Base-by-base conservation (phyloP, 30 jellyfish, hydroid and myxozoan species). In the Cassiopea andromeda region DNA sequence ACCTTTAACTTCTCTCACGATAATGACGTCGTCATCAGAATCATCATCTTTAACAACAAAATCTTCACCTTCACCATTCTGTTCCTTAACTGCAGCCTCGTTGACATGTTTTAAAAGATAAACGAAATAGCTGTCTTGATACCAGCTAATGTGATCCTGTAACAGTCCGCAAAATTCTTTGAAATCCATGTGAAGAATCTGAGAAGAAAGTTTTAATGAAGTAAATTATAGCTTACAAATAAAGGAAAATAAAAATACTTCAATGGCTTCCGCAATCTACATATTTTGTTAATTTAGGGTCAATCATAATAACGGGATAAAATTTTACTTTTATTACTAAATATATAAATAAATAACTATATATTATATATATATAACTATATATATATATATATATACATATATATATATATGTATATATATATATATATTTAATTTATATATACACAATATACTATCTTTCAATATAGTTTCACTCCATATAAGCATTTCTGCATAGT, bases 161-260 rank as follows among this genome's bases (percentile, higher is more conserved):
- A 86, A 76, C 61, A 86, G 84, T 8, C 93, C 93, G 47, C 88
- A 73, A 47, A 86, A 86, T 69, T 86, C 93, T 76, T 78, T 86
- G 69, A 86, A 75, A 44, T 86, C 93, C 93, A 86, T 86, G 75
- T 86, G 93, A 59, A 86, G 93, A 60, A 86, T 86, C 93, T 85
- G 77, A 19, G 16, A 67, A 15, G 49, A 68, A 82, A 46, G 9
- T 7, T 4, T 13, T 13, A 61, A 61, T 61, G 27, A 17, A 61
- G 14, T 61, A 50, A 50, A 50, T 5, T 13, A 69, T 69, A 6
- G 6, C 57, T 38, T 50, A 10, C 16, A 73, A 7, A 73, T 54
- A 5, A 73, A 38, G 57, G 38, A 58, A 13, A 45, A 76, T 14
- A 1, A 76, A 6, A 8, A 73, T 1, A 17, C 2, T 44, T 15